Percentiles rank a stretch among this genome's conserved stretches.
Conservation (phyloP, 2,113 vertebrate genomes). For the Phainopepla nitens region DNA sequence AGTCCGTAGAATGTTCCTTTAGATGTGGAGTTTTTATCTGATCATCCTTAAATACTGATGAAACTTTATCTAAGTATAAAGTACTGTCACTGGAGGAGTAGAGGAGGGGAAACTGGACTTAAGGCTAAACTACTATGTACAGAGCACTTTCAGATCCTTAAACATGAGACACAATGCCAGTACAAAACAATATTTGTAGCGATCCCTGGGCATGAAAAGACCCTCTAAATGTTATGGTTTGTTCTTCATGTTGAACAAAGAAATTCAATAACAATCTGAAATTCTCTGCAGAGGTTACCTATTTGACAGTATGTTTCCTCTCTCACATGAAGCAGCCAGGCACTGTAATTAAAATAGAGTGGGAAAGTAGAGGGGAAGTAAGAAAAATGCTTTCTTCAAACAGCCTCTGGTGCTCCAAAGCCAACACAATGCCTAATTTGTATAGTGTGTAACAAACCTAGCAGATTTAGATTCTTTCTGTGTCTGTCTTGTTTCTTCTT, state of each 20-base stretch:
- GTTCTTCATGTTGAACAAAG: neutral
- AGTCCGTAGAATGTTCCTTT: neutral
- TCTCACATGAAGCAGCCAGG: neutral
- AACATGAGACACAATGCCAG: neutral
- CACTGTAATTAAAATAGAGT: neutral
- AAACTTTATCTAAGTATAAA: neutral
- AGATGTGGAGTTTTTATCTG: neutral
- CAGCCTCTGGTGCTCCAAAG: constrained; percentile 15
- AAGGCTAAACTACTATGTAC: neutral
- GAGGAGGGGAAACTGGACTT: neutral
- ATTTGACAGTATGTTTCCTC: neutral
- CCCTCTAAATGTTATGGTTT: neutral
- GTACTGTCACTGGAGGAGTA: neutral
- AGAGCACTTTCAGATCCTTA: neutral
- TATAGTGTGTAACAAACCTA: constrained; percentile 12
- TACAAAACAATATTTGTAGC: neutral
- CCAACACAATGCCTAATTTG: neutral
- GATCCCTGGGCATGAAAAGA: neutral
- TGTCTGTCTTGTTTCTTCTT: constrained; percentile 37
- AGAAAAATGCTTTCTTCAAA: neutral
- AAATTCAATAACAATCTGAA: neutral
- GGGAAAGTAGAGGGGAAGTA: neutral
- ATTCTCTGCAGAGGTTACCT: neutral
- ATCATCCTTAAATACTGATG: neutral
- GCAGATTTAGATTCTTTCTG: constrained; percentile 9